These are phyloP conservation scores for Sphaeramia orbicularis DNA, from an alignment of 2,797 vertebrate genomes.

Conservation along the genomic window DNA sequence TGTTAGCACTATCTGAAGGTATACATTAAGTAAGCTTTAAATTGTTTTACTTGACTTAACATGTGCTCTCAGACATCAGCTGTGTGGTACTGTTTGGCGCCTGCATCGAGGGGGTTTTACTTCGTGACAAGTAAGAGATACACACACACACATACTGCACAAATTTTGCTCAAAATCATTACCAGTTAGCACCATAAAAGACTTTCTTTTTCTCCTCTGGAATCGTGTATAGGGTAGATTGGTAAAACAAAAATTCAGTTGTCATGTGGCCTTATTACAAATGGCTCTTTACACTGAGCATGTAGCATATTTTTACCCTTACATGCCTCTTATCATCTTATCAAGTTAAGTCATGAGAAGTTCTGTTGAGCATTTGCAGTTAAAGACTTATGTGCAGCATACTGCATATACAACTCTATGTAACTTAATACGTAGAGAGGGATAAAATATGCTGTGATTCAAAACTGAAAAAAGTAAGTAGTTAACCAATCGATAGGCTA, in stretches of 20 bases:
- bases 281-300: too few species aligned
- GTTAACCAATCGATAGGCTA: too few species aligned
- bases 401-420: too few species aligned
- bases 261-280: not conserved
- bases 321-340: not conserved
- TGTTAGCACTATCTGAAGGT: slow-evolving; percentile 5
- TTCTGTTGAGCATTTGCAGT: too few species aligned
- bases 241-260: not conserved
- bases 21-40: not conserved
- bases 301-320: not conserved
- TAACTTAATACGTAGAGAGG: too few species aligned
- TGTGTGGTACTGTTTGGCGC: slow-evolving; percentile 93
- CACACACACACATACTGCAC: not conserved
- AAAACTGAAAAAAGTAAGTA: too few species aligned
- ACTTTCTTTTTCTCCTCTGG: not conserved
- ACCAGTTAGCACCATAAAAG: too few species aligned
- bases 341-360: too few species aligned
- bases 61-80: slow-evolving; percentile 84
- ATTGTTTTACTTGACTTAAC: slow-evolving; percentile 77
- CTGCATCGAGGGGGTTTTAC: slow-evolving; percentile 93
- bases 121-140: slow-evolving; percentile 93
- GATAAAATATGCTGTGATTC: too few species aligned
- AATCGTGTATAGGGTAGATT: not conserved
- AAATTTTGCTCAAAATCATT: not conserved
- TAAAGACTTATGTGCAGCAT: too few species aligned